Conservation (phyloP, 2,113 vertebrate species). For the Anolis carolinensis region DNA sequence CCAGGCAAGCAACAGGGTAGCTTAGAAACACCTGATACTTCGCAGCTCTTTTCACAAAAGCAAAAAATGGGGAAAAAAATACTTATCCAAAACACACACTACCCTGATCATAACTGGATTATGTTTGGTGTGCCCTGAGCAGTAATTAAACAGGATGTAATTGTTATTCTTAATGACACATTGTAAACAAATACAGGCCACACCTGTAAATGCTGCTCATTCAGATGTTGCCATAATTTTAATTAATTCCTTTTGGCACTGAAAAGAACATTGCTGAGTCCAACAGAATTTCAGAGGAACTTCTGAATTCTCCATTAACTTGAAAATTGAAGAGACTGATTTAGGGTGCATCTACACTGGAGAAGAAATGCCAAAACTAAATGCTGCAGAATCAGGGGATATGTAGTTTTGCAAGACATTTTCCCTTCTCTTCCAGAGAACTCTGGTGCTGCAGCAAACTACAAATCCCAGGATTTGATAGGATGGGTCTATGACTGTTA, state of each 20-base stretch:
- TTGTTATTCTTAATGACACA: not conserved
- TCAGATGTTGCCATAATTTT: not conserved
- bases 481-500: no score
- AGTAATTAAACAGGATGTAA: not conserved
- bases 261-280: not conserved
- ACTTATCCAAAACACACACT: not conserved
- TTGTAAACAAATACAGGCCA: not conserved
- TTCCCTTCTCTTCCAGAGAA: no score
- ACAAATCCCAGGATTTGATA: no score
- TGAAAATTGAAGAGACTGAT: not conserved
- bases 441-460: no score
- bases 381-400: no score
- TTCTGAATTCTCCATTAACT: not conserved
- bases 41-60: not conserved
- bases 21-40: fast-evolving
- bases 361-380: no score
- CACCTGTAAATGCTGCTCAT: not conserved
- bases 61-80: not conserved
- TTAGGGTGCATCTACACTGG: not conserved
- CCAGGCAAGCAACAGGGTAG: not conserved
- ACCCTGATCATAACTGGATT: not conserved
- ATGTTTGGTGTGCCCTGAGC: no score
- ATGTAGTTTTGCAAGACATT: no score
- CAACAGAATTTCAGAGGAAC: not conserved
- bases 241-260: not conserved